A percentile compares a stretch with the other conserved stretches of the same genome.
These are phyloP conservation scores for Onychomys arenicola DNA, from an alignment of 2,797 vertebrate species.

Conservation along the genomic window DNA sequence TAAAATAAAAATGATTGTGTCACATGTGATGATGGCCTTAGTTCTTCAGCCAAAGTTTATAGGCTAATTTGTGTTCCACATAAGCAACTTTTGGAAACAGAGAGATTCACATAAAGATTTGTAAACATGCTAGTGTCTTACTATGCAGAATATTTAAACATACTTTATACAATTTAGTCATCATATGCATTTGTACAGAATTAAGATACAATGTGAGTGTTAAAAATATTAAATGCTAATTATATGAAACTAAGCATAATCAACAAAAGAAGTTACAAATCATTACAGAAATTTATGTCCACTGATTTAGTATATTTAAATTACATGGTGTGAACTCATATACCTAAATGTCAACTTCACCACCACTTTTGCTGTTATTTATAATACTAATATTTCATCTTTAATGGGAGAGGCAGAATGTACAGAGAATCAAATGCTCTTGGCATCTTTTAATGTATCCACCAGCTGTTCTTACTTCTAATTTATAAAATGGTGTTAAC, in stretches of 20 bases:
- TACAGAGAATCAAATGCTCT: constrained; percentile 61
- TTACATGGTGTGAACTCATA: not conserved
- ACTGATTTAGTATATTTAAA: constrained; percentile 23
- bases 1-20: not conserved
- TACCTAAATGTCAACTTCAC: constrained; percentile 27
- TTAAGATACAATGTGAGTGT: not conserved
- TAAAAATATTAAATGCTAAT: not conserved
- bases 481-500: constrained; percentile 74
- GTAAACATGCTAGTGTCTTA: not conserved
- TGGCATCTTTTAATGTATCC: constrained; percentile 62
- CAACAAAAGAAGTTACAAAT: not conserved
- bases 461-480: constrained; percentile 76
- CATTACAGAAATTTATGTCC: not conserved
- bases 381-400: constrained; percentile 4
- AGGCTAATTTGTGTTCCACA: not conserved
- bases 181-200: not conserved
- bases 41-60: not conserved
- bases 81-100: not conserved
- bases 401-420: constrained; percentile 25
- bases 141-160: not conserved
- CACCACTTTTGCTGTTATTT: constrained; percentile 26
- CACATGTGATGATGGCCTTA: not conserved
- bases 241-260: not conserved
- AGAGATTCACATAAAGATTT: not conserved
- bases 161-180: constrained; percentile 4